These are phyloP conservation scores for Leiothrix lutea DNA, from an alignment of 2,113 vertebrate genomes.

Conservation along the genomic window DNA sequence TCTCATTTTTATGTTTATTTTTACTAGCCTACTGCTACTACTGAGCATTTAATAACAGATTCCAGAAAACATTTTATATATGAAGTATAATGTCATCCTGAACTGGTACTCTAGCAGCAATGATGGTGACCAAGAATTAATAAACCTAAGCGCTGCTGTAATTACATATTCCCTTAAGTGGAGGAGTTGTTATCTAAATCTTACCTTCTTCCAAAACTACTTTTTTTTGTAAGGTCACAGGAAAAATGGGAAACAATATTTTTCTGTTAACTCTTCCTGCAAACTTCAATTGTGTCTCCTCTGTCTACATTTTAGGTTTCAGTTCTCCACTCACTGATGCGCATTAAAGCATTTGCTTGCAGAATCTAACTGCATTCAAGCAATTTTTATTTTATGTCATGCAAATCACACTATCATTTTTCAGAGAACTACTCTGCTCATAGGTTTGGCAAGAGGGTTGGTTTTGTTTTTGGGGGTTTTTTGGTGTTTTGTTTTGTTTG, in stretches of 20 bases:
- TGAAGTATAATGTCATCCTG: not conserved
- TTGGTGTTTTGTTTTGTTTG: too few species aligned
- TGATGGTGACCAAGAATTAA: not conserved
- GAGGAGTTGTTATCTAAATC: not conserved
- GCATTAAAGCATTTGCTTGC: not conserved
- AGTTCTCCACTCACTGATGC: accelerated
- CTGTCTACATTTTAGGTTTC: not conserved
- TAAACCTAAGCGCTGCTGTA: not conserved
- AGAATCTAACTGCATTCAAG: not conserved
- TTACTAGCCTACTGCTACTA: not conserved
- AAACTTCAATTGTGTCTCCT: not conserved
- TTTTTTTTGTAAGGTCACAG: not conserved
- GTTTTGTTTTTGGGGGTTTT: not conserved
- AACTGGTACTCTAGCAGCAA: not conserved
- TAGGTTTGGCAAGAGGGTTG: not conserved
- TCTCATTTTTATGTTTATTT: not conserved
- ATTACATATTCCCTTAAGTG: not conserved
- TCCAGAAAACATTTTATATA: not conserved
- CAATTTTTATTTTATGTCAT: not conserved
- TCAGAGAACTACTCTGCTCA: not conserved
- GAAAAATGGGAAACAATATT: not conserved
- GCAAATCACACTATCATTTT: not conserved
- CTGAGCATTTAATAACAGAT: not conserved
- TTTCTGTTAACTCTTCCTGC: not conserved
- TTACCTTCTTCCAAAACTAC: not conserved